Percentiles rank a stretch among this genome's conserved stretches.
These are phyloP conservation scores for Dugesia japonica DNA, from an alignment of 2,888 invertebrate genomes.

Conservation along the genomic window DNA sequence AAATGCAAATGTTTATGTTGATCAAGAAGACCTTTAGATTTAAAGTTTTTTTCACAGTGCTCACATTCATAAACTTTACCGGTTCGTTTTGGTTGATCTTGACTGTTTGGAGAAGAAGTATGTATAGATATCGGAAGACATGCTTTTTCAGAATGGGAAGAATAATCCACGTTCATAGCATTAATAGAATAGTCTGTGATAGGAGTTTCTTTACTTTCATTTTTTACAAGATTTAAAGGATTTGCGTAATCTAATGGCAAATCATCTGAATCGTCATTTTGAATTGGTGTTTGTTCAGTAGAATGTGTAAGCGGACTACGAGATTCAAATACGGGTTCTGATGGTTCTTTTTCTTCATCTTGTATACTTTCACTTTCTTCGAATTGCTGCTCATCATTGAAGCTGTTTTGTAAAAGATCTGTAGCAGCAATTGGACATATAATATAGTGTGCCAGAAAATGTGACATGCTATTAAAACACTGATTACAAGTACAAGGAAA, in stretches of 20 bases:
- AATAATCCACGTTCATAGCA: neutral
- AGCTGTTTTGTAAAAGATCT: neutral
- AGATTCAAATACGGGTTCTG: neutral
- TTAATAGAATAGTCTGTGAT: neutral
- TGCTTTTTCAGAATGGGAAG: neutral
- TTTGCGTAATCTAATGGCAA: slow-evolving; percentile 9
- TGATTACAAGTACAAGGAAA: slow-evolving; percentile 31
- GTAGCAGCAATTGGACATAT: slow-evolving; percentile 33
- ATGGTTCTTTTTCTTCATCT: slow-evolving; percentile 12
- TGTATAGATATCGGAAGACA: slow-evolving; percentile 5
- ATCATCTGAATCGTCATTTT: slow-evolving; percentile 20
- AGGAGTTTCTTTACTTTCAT: neutral
- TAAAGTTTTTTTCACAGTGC: slow-evolving; percentile 31
- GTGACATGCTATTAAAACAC: slow-evolving; percentile 20
- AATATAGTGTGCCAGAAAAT: slow-evolving; percentile 29
- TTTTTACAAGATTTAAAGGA: neutral
- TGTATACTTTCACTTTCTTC: neutral
- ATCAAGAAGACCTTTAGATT: slow-evolving; percentile 31
- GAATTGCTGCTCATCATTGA: neutral
- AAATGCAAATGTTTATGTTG: slow-evolving; percentile 34
- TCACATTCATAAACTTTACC: slow-evolving; percentile 21
- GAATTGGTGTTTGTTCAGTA: slow-evolving; percentile 16
- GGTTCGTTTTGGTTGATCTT: neutral
- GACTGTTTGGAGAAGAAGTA: neutral
- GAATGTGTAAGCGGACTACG: neutral